Evolutionary conservation across 2,888 invertebrate species (phyloP).

Genomic region (Chesias legatella): DNA sequence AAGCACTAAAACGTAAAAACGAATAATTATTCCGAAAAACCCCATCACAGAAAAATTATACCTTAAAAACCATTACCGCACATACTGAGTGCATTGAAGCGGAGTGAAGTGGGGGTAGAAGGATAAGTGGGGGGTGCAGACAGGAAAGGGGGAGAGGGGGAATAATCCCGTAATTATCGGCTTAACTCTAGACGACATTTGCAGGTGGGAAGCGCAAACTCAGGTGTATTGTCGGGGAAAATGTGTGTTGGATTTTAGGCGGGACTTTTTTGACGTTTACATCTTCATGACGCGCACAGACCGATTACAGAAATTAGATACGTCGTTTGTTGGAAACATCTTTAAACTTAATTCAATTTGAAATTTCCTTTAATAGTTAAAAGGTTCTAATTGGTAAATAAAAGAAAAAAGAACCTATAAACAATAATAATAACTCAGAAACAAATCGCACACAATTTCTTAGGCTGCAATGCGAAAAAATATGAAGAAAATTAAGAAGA

Average conservation of each 20-base stretch:
- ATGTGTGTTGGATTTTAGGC: constrained; percentile 5
- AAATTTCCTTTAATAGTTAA: no score
- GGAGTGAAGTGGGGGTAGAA: constrained; percentile 52
- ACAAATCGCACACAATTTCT: no score
- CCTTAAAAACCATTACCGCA: constrained; percentile 72
- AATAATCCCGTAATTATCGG: constrained; percentile 78
- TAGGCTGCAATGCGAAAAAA: no score
- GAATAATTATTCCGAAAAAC: constrained; percentile 61
- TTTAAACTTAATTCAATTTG: no score
- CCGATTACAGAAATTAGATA: no score
- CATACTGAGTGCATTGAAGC: constrained; percentile 69
- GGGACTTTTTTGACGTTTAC: background rate
- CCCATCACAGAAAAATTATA: constrained; percentile 69
- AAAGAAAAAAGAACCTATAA: no score
- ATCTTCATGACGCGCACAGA: no score
- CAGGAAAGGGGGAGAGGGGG: constrained; percentile 35
- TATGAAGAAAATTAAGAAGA: no score
- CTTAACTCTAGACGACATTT: constrained; percentile 75
- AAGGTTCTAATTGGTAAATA: no score
- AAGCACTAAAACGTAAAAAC: constrained; percentile 46
- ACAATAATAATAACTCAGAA: no score
- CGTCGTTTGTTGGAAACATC: no score
- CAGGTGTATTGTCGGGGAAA: constrained; percentile 38
- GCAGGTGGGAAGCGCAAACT: constrained; percentile 63
- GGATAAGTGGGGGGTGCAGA: constrained; percentile 33